phyloP scores from a whole-genome alignment of 2,888 invertebrate genomes.

The Aspidapion aeneum region DNA sequence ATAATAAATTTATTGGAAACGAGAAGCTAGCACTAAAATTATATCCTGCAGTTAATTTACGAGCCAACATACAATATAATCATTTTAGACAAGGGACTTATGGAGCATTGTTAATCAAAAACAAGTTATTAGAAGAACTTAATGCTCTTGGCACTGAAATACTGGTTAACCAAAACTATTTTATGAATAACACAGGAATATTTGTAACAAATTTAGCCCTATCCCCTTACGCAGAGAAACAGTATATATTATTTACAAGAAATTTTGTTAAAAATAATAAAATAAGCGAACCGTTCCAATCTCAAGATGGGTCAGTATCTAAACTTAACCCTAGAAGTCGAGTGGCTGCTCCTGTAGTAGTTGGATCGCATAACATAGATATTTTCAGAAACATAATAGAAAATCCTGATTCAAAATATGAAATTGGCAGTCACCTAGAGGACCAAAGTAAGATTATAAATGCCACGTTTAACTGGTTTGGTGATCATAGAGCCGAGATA shows the following conservation, averaged over 20 bases:
- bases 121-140: slow-evolving; percentile 76
- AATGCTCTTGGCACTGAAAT: slow-evolving; percentile 69
- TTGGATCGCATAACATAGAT: slow-evolving; percentile 87
- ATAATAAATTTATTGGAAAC: slow-evolving; percentile 79
- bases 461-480: slow-evolving; percentile 93
- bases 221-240: slow-evolving; percentile 81
- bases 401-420: slow-evolving; percentile 87
- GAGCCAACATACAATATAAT: slow-evolving; percentile 81
- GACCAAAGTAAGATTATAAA: slow-evolving; percentile 94
- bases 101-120: slow-evolving; percentile 83
- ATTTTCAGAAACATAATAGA: slow-evolving; percentile 88
- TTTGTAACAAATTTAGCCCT: slow-evolving; percentile 86
- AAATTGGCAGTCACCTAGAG: slow-evolving; percentile 91
- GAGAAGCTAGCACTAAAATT: slow-evolving; percentile 71
- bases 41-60: slow-evolving; percentile 77
- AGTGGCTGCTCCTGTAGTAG: slow-evolving; percentile 89
- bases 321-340: slow-evolving; percentile 83
- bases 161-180: slow-evolving; percentile 81
- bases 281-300: slow-evolving; percentile 80
- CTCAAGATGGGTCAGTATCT: slow-evolving; percentile 58
- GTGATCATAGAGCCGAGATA: slow-evolving; percentile 66
- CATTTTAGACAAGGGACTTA: slow-evolving; percentile 78
- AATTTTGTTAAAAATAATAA: slow-evolving; percentile 86
- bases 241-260: slow-evolving; percentile 78
- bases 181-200: slow-evolving; percentile 82